Percentiles rank a stretch among this genome's conserved stretches.
Evolutionary conservation across 92 coral and sea anemone species (phyloP).

Genomic region (Blastomussa wellsi): DNA sequence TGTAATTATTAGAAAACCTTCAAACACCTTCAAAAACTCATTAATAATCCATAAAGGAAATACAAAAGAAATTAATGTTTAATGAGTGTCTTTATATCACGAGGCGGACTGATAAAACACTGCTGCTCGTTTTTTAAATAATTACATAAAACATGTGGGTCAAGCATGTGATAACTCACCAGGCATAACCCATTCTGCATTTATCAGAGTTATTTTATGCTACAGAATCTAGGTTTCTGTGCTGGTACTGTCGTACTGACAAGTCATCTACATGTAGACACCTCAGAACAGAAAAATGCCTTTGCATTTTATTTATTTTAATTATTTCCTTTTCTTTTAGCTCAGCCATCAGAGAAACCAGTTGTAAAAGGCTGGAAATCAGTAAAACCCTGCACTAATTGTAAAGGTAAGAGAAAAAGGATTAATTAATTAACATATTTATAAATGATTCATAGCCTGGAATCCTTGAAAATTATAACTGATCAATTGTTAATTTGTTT

Average conservation of each 20-base stretch:
- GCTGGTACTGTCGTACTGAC: neutral
- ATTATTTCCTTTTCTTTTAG: neutral
- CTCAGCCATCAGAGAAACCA: slow-evolving; percentile 24
- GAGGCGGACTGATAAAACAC: no score
- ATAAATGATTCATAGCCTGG: neutral
- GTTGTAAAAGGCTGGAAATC: slow-evolving; percentile 13
- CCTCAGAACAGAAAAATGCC: neutral
- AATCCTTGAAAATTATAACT: neutral
- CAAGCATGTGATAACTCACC: no score
- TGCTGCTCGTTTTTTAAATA: no score
- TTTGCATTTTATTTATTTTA: neutral
- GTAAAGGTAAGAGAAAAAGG: slow-evolving; percentile 51
- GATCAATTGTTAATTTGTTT: neutral
- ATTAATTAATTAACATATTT: neutral
- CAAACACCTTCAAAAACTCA: no score
- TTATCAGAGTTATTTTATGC: no score
- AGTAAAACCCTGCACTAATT: slow-evolving; percentile 45
- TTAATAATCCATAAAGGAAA: no score
- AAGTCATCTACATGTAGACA: neutral
- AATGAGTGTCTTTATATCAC: no score
- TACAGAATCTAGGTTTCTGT: neutral
- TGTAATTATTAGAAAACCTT: no score
- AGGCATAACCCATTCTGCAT: no score
- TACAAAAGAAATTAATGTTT: no score
- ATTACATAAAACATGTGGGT: no score